Percentiles rank a stretch among this genome's conserved stretches.
These are phyloP conservation scores for Polydrusus pterygomalis DNA, from an alignment of 2,888 invertebrate species.

Conservation along the genomic window DNA sequence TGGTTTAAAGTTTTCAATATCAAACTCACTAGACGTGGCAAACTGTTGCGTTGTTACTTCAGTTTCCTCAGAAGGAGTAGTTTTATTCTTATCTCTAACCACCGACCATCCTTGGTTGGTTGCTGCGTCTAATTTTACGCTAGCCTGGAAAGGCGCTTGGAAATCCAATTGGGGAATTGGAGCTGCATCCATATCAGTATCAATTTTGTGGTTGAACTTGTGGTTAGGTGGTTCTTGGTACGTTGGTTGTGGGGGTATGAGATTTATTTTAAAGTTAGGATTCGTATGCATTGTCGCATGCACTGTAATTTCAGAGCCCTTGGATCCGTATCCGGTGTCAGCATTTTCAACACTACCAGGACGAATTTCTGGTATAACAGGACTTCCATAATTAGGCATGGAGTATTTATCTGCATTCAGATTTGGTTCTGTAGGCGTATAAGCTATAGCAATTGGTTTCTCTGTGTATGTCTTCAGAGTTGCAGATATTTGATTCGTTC, in stretches of 20 bases:
- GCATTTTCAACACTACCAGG: slow-evolving; percentile 63
- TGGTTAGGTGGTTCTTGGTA: slow-evolving; percentile 41
- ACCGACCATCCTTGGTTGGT: slow-evolving; percentile 79
- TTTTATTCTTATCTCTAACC: slow-evolving; percentile 69
- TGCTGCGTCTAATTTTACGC: slow-evolving; percentile 76
- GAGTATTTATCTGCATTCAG: slow-evolving; percentile 69
- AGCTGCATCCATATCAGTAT: slow-evolving; percentile 54
- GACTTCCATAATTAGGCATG: slow-evolving; percentile 72
- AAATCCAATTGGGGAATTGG: slow-evolving; percentile 72
- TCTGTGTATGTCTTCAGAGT: slow-evolving; percentile 72
- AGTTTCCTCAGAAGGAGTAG: slow-evolving; percentile 60
- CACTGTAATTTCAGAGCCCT: slow-evolving; percentile 66
- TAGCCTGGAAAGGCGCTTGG: slow-evolving; percentile 82
- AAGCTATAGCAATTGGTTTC: slow-evolving; percentile 79
- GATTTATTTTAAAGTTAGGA: slow-evolving; percentile 57
- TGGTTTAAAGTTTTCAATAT: slow-evolving; percentile 80
- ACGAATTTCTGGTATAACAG: slow-evolving; percentile 73
- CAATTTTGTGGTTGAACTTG: slow-evolving; percentile 57
- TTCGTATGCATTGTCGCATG: slow-evolving; percentile 70
- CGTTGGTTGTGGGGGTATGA: slow-evolving; percentile 23
- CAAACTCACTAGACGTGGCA: slow-evolving; percentile 74
- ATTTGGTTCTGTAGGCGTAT: slow-evolving; percentile 75
- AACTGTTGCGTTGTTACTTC: slow-evolving; percentile 67
- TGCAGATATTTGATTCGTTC: slow-evolving; percentile 67
- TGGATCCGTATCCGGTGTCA: slow-evolving; percentile 51